A percentile compares a stretch with the other conserved stretches of the same genome.
Conservation (phyloP, 2,888 invertebrate species). For the Hipparchia semele region DNA sequence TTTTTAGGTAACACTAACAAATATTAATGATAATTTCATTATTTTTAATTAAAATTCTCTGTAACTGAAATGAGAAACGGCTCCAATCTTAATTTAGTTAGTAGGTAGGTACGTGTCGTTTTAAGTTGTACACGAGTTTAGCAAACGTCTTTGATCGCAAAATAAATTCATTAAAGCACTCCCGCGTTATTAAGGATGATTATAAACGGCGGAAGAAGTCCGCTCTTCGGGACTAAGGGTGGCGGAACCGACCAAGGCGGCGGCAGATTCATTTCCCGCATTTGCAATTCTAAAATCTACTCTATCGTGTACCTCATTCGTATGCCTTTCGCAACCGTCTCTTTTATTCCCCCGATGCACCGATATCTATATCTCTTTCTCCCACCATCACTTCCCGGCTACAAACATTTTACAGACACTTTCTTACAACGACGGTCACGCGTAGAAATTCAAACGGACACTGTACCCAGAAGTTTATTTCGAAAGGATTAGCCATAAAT, state of each 20-base stretch:
- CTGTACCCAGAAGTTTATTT: conserved; percentile 71
- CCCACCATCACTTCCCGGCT: conserved; percentile 56
- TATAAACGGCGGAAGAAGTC: conserved; percentile 72
- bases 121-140: conserved; percentile 49
- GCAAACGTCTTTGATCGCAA: conserved; percentile 68
- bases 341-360: conserved; percentile 48
- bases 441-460: conserved; percentile 64
- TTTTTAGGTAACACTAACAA: too few relatives aligned
- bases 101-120: conserved; percentile 38
- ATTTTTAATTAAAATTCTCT: background rate
- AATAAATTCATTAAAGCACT: conserved; percentile 76
- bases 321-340: conserved; percentile 51
- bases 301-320: conserved; percentile 60
- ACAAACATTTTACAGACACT: conserved; percentile 62
- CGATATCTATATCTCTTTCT: conserved; percentile 52
- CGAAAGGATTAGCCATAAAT: conserved; percentile 81
- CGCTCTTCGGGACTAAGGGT: conserved; percentile 49
- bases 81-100: conserved; percentile 31
- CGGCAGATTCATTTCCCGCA: conserved; percentile 75
- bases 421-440: conserved; percentile 58
- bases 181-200: conserved; percentile 75
- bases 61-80: conserved; percentile 20
- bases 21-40: background rate
- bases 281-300: conserved; percentile 81
- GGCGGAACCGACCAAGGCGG: conserved; percentile 60